Percentiles rank a stretch among this genome's conserved stretches.
These are phyloP conservation scores for Pseudopipra pipra DNA, from an alignment of 2,113 vertebrate species.

Conservation along the genomic window DNA sequence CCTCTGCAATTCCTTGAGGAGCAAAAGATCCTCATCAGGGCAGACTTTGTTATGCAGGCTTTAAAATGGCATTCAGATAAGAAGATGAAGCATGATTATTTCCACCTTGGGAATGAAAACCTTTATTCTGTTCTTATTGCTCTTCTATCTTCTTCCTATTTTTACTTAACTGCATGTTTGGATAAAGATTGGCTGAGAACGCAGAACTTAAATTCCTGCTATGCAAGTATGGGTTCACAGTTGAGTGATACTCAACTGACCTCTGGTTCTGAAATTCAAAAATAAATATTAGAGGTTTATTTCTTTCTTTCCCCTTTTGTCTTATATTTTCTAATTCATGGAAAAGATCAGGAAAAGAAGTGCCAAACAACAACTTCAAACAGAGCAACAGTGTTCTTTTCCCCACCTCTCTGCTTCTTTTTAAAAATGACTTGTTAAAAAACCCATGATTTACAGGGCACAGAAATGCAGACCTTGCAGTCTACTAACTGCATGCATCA, in stretches of 20 bases:
- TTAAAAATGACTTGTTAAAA: not conserved
- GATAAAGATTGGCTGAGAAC: not conserved
- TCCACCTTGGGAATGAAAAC: not conserved
- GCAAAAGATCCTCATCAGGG: not conserved
- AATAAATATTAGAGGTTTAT: not conserved
- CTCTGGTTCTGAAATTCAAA: not conserved
- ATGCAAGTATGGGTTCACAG: not conserved
- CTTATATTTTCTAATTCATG: not conserved
- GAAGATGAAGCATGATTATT: not conserved
- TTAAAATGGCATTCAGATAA: not conserved
- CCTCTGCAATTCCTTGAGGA: not conserved
- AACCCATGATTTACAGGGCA: not conserved
- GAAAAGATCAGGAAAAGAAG: not conserved
- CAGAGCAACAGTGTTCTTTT: not conserved
- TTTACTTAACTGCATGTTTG: not conserved
- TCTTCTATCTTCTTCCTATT: not conserved
- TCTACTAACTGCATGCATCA: fast-evolving
- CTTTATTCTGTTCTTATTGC: not conserved
- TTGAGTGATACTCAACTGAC: not conserved
- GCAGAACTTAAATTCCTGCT: not conserved
- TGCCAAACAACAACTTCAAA: not conserved
- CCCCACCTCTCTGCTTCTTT: not conserved
- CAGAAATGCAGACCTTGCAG: not conserved
- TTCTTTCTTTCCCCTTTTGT: not conserved
- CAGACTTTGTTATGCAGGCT: not conserved